These are phyloP conservation scores for Nebria brevicollis DNA, from an alignment of 2,888 invertebrate genomes.

Conservation along the genomic window DNA sequence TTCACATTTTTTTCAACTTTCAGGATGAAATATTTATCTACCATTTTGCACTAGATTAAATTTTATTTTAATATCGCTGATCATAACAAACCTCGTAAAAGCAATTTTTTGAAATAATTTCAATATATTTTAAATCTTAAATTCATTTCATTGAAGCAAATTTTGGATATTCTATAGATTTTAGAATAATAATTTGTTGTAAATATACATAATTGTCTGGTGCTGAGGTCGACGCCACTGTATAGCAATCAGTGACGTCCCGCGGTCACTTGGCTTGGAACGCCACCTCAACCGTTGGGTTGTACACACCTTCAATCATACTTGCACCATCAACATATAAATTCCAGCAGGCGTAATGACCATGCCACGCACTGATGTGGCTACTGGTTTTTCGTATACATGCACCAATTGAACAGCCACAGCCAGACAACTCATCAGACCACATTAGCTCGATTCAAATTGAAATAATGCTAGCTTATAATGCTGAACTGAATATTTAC, in stretches of 20 bases:
- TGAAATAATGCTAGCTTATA: not conserved
- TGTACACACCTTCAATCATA: conserved; percentile 42
- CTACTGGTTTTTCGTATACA: conserved; percentile 8
- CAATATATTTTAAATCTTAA: too few relatives aligned
- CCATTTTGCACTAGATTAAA: too few relatives aligned
- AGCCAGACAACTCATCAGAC: not conserved
- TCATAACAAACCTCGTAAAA: too few relatives aligned
- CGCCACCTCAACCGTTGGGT: conserved; percentile 22
- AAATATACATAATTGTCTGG: not conserved
- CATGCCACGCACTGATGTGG: not conserved
- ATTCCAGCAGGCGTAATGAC: conserved; percentile 27
- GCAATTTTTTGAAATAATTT: too few relatives aligned
- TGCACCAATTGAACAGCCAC: not conserved
- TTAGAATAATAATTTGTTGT: not conserved
- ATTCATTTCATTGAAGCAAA: too few relatives aligned
- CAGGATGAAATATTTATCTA: too few relatives aligned
- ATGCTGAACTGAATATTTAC: not conserved
- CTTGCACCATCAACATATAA: conserved; percentile 30
- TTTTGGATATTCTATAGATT: too few relatives aligned
- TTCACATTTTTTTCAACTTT: too few relatives aligned
- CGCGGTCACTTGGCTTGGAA: conserved; percentile 1
- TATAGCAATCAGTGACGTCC: conserved; percentile 5
- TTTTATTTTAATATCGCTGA: too few relatives aligned
- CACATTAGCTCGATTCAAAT: not conserved
- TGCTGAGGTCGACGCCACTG: not conserved